Evolutionary conservation across 2,797 vertebrate genomes (phyloP), one percentile per base, ranked within the genome.

Genomic region (Caiman crocodilus): DNA sequence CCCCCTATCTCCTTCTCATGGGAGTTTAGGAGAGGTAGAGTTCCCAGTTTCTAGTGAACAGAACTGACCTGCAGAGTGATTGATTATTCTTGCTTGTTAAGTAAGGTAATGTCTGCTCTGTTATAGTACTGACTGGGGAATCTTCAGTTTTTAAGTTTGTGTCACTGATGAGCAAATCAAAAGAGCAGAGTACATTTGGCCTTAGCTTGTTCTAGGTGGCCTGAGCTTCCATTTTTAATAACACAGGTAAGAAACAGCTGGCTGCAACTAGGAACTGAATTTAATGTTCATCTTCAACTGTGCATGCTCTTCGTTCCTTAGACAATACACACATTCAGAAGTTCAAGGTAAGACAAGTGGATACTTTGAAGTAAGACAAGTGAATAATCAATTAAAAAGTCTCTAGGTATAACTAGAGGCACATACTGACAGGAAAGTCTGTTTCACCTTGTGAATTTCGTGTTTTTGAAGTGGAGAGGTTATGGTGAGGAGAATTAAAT

Each of bases 201-300:
- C 15, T 4, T 56, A 28, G 32, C 35, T 63, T 84, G 23, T 61
- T 59, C 50, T 25, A 55, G 8, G 50, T 50, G 17, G 0, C 0
- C 64, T 60, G 63, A 12, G 4, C 1, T 7, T 76, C 23, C 20
- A 16, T 56, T 58, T 1, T 28, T 5, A 17, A 4, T 71, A 57
- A 21, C 0, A 0, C 17, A 11, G 5, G 5, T 0, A 3, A 65
- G 76, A 4, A 56, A 50, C 18, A 12, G 30, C 30, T 60, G 65
- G n/a, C 84, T 84, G 80, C 20, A 15, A 32, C 61, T 32, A n/a
- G 75, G 14, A 61, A 23, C 3, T 0, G 2, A 0, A 7, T 32
- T 64, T 4, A 17, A 35, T 18, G 26, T 57, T 56, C 61, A n/a
- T 20, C 63, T 7, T 7, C 64, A 42, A 18, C 8, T 2, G 13